These are phyloP conservation scores for Sminthopsis crassicaudata DNA, from an alignment of 2,113 vertebrate species.

Conservation along the genomic window DNA sequence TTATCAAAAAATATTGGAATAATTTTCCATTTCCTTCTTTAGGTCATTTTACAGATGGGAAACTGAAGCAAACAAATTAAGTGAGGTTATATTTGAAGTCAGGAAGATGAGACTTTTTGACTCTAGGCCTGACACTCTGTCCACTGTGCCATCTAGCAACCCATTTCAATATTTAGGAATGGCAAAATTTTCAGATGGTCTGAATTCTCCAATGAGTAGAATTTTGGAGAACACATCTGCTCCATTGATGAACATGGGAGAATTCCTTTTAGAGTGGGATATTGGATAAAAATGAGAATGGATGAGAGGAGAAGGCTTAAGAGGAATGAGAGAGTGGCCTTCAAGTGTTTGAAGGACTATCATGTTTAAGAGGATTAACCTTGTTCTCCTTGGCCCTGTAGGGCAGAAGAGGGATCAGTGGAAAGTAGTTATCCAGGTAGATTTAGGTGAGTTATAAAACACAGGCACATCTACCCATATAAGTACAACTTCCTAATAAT, in stretches of 20 bases:
- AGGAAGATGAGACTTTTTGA: neutral
- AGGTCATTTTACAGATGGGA: neutral
- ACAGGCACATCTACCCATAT: neutral
- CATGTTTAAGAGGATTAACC: neutral
- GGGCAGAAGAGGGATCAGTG: neutral
- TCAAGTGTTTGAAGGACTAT: neutral
- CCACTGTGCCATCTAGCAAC: neutral
- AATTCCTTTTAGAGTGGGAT: neutral
- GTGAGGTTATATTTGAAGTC: neutral
- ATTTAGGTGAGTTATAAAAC: neutral
- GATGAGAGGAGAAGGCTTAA: neutral
- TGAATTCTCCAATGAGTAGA: neutral
- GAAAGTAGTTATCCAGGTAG: neutral
- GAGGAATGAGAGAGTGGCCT: neutral
- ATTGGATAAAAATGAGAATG: neutral
- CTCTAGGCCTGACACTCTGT: neutral
- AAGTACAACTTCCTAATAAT: neutral
- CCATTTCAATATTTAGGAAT: neutral
- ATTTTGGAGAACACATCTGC: neutral
- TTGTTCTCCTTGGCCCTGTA: neutral
- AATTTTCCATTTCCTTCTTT: neutral
- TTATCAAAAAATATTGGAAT: too few species aligned
- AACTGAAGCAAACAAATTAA: neutral
- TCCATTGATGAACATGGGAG: neutral
- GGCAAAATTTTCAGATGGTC: neutral